Base-by-base conservation (phyloP, 2,797 vertebrate genomes). In the Hypotaenidia philippensis region DNA sequence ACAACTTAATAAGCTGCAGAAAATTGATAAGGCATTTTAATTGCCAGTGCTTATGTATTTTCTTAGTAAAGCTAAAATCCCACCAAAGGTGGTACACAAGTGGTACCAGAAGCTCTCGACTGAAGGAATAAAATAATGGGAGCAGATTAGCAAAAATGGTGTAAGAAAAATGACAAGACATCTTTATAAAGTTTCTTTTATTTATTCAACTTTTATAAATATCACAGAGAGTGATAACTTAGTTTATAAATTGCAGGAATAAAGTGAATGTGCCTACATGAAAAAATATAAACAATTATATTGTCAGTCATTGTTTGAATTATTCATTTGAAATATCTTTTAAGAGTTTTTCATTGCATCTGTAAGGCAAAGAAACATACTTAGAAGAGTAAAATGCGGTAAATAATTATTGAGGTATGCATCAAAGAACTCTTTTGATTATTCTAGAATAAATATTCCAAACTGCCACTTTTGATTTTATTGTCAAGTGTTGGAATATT, bases 11-110 rank as follows among this genome's bases (percentile, higher is more conserved):
- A 97, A 96, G 88, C 96, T 97, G 96, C 4, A 80, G 83, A 96
- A 96, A 97, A 96, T 93, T 97, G 96, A 96, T 97, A 97, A 97
- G 91, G 95, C 93, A 96, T 91, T 97, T 97, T 97, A 97, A 97
- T 97, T 97, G 90, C 89, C 13, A 26, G 68, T 71, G 89, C 87
- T 97, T 84, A 86, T 70, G 14, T 86, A 90, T 95, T 97, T 97
- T 91, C 82, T 94, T 47, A 55, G 34, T 79, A 79, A 36, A 97
- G 93, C 77, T 77, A 29, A 85, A 92, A 90, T 97, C 82, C 94
- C 94, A 29, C 25, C 93, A 93, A 94, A 96, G 81, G 80, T 93
- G 57, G 85, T 76, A 64, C 64, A 72, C 57, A 83, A 94, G 80
- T 72, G 85, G 72, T 83, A 94, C 91, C 36, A 69, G 90, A 80